Percentiles rank a stretch among this genome's conserved stretches.
These are phyloP conservation scores for Hippotragus niger DNA, from an alignment of 2,113 vertebrate species.

Conservation along the genomic window DNA sequence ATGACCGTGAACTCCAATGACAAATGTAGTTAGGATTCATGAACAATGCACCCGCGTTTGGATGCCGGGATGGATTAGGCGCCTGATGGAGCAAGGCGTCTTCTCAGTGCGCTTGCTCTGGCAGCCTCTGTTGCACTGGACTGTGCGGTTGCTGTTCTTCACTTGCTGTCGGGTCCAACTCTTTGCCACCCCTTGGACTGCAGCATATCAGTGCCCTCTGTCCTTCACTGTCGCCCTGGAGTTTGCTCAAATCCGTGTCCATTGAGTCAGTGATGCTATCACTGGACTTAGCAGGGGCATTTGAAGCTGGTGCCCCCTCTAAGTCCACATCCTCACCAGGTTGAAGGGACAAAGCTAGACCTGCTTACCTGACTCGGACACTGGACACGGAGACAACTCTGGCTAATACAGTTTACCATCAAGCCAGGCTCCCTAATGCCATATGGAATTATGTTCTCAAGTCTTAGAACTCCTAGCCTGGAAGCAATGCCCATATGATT, in stretches of 20 bases:
- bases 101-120: not conserved
- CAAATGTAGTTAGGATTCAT: not conserved
- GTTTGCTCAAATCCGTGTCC: not conserved
- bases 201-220: not conserved
- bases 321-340: not conserved
- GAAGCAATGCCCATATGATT: not conserved
- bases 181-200: not conserved
- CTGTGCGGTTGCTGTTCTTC: not conserved
- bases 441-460: not conserved
- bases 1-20: not conserved
- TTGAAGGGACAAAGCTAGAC: not conserved
- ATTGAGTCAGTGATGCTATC: not conserved
- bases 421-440: not conserved
- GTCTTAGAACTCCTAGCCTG: not conserved
- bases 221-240: not conserved
- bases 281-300: not conserved
- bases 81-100: too few relatives aligned
- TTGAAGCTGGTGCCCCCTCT: not conserved
- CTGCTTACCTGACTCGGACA: rapidly evolving
- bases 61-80: not conserved
- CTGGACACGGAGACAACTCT: not conserved
- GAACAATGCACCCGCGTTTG: rapidly evolving
- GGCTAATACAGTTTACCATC: not conserved
- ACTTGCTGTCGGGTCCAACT: not conserved
- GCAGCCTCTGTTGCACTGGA: not conserved